Base-by-base conservation (phyloP, 2,113 vertebrate species). In the Hippolais icterina region DNA sequence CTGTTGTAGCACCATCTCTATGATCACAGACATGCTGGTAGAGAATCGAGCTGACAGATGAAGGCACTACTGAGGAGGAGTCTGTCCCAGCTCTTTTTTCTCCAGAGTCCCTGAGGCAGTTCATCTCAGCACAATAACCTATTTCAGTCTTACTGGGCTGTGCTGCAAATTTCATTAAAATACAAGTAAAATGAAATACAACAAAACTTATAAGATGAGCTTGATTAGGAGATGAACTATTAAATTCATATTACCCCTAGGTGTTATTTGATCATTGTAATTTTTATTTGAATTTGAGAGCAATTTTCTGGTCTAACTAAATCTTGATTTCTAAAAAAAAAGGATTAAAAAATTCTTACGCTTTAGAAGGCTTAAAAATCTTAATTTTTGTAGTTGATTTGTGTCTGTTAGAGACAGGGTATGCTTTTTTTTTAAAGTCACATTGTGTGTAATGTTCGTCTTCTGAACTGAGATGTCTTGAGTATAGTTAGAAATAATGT, bases 21-120 rank as follows among this genome's bases (percentile, higher is more conserved):
- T 91, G 94, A 91, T 97, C 93, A 61, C 68, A 96, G 78, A 85
- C 57, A 6, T 64, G 89, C 90, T 95, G 79, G 69, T 83, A 87
- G 71, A 92, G 94, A 83, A 56, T 14, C 8, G 68, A 88, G 83
- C 49, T 94, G 90, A 85, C 82, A 95, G 96, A 82, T 90, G 81
- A 94, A 95, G 76, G 77, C 31, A 21, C 8, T 70, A 9, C 63
- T 89, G 27, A 65, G 57, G 83, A 75, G 83, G 37, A 89, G 31
- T 84, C 70, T 92, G 90, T 95, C 37, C 53, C 31, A 29, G 65
- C 86, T 86, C 44, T 77, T 71, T 84, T 70, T 63, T 37, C 20
- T 16, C 15, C 21, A 4, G 20, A 50, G 69, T 75, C 27, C 89
- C 80, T 23, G n/a, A 93, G 93, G 87, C 95, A 94, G 12, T 95